These are phyloP conservation scores for Dynastes hyllus DNA, from an alignment of 2,888 invertebrate species.

Conservation along the genomic window DNA sequence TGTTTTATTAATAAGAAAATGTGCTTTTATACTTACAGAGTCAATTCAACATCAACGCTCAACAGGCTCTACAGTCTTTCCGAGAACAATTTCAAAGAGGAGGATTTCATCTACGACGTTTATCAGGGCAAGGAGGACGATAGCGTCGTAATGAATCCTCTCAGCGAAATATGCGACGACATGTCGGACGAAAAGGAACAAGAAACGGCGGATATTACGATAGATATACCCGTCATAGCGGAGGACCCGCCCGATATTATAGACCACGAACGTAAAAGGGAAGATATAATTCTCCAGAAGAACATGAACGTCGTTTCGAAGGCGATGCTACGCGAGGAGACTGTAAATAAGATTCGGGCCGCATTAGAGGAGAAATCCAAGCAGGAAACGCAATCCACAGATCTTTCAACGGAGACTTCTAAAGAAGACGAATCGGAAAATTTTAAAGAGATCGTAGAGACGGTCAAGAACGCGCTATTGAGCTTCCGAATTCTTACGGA, in stretches of 20 bases:
- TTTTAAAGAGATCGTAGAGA: slow-evolving; percentile 60
- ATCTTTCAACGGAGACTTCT: not conserved
- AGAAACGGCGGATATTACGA: slow-evolving; percentile 20
- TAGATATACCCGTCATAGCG: slow-evolving; percentile 40
- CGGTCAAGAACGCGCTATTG: slow-evolving; percentile 59
- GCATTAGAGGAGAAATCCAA: slow-evolving; percentile 50
- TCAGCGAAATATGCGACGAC: slow-evolving; percentile 36
- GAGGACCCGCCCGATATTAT: slow-evolving; percentile 27
- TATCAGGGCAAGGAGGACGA: slow-evolving; percentile 43
- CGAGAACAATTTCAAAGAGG: slow-evolving; percentile 46
- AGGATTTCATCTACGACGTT: slow-evolving; percentile 33
- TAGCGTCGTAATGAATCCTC: slow-evolving; percentile 43
- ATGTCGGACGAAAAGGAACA: slow-evolving; percentile 25
- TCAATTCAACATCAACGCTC: slow-evolving; percentile 56
- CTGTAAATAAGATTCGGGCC: slow-evolving; percentile 43
- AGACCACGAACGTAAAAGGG: slow-evolving; percentile 45
- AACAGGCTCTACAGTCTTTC: slow-evolving; percentile 42
- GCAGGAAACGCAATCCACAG: not conserved
- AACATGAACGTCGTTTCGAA: slow-evolving; percentile 50
- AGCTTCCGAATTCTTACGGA: slow-evolving; percentile 43
- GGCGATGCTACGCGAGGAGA: slow-evolving; percentile 48
- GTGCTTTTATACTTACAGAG: slow-evolving; percentile 54
- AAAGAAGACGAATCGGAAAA: slow-evolving; percentile 54
- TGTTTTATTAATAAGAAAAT: not conserved
- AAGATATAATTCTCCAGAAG: slow-evolving; percentile 51